phyloP scores from a whole-genome alignment of 2,888 invertebrate species.

The Acleris holmiana region DNA sequence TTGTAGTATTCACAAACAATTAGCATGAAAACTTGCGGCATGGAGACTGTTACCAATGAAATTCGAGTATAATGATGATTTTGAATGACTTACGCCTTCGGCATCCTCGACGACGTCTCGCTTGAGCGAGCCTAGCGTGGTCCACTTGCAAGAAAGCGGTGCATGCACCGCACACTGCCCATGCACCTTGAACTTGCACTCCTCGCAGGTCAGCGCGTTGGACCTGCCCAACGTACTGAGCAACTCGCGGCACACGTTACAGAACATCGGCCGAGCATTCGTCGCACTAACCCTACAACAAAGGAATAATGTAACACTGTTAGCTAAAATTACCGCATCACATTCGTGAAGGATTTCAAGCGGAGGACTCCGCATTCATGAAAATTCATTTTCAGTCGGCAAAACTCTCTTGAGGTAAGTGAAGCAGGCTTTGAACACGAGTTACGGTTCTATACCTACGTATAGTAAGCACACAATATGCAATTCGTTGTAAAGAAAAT shows the following conservation, averaged over 20 bases:
- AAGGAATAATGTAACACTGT: not conserved
- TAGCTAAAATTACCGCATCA: too few relatives aligned
- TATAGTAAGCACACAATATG: too few relatives aligned
- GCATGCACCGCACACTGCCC: slow-evolving; percentile 97
- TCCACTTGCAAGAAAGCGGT: slow-evolving; percentile 98
- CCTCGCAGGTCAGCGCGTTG: slow-evolving; percentile 97
- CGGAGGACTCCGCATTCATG: too few relatives aligned
- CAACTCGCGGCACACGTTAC: slow-evolving; percentile 98
- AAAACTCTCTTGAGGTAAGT: too few relatives aligned
- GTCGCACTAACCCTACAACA: slow-evolving; percentile 91
- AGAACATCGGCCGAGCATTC: slow-evolving; percentile 97
- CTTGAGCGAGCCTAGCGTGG: slow-evolving; percentile 97
- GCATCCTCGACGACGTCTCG: slow-evolving; percentile 96
- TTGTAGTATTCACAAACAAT: too few relatives aligned
- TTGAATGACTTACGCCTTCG: slow-evolving; percentile 89
- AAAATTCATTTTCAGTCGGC: too few relatives aligned
- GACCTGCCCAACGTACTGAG: slow-evolving; percentile 95
- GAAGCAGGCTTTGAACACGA: too few relatives aligned
- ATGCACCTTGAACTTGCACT: slow-evolving; percentile 99
- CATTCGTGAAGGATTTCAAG: too few relatives aligned
- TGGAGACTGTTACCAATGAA: too few relatives aligned
- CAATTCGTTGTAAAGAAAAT: too few relatives aligned
- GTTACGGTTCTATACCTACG: too few relatives aligned
- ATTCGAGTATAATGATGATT: not conserved
- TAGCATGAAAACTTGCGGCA: too few relatives aligned